Percentiles rank a stretch among this genome's conserved stretches.
Evolutionary conservation across 2,888 invertebrate genomes (phyloP).

Genomic region (Eupithecia insigniata): DNA sequence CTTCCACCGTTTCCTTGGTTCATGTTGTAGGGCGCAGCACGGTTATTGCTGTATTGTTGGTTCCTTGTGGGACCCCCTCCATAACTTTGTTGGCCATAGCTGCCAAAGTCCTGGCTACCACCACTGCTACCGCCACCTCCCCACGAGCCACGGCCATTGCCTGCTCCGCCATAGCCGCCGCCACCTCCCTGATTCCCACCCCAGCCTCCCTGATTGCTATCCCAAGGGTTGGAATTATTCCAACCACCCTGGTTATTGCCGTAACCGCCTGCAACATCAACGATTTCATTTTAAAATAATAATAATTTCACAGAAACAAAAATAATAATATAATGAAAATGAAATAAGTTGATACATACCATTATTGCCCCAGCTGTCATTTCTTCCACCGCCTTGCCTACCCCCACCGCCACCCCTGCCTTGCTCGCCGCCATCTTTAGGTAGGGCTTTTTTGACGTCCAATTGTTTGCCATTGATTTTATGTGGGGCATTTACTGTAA

Average conservation of each 20-base stretch:
- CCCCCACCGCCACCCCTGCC: conserved; percentile 77
- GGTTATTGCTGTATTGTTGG: conserved; percentile 88
- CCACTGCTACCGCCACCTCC: conserved; percentile 77
- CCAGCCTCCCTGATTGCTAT: conserved; percentile 84
- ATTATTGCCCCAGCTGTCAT: conserved; percentile 70
- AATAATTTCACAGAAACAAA: conserved; percentile 27
- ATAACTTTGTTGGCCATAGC: conserved; percentile 92
- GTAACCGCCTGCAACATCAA: conserved; percentile 74
- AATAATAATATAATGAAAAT: neutral
- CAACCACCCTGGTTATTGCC: conserved; percentile 85
- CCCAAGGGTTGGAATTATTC: conserved; percentile 80
- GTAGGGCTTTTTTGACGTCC: conserved; percentile 97
- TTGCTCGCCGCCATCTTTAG: conserved; percentile 88
- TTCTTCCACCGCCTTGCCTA: conserved; percentile 75
- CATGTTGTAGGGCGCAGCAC: conserved; percentile 89
- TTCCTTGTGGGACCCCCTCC: conserved; percentile 94
- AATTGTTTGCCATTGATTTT: conserved; percentile 93
- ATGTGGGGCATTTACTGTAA: conserved; percentile 91
- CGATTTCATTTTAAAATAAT: conserved; percentile 30
- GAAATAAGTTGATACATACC: conserved; percentile 32
- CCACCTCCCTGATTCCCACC: conserved; percentile 62
- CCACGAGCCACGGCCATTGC: conserved; percentile 79
- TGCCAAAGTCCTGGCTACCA: conserved; percentile 89
- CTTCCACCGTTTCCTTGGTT: conserved; percentile 81
- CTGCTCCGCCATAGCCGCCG: conserved; percentile 70